phyloP scores from a whole-genome alignment of 2,113 vertebrate species.

The Xenopus borealis region DNA sequence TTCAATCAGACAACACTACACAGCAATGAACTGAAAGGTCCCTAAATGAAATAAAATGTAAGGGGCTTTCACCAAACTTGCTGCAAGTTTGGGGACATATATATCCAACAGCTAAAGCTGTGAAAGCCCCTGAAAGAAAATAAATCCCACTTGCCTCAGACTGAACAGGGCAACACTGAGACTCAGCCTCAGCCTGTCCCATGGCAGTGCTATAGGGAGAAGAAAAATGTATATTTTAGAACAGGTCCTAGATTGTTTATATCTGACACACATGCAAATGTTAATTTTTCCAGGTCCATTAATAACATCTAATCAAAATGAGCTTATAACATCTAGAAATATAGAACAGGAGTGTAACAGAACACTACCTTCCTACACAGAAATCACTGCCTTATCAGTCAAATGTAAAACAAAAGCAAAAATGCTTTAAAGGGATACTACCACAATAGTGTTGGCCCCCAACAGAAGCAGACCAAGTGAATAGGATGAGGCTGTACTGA shows the following conservation, averaged over 20 bases:
- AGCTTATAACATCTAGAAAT: not conserved
- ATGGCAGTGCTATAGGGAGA: conserved; percentile 97
- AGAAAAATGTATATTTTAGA: conserved; percentile 97
- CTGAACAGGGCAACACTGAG: conserved; percentile 98
- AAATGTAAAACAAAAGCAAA: conserved; percentile 44
- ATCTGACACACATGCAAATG: conserved; percentile 58
- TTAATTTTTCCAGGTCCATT: not conserved
- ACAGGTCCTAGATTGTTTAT: conserved; percentile 68
- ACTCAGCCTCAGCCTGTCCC: conserved; percentile 97
- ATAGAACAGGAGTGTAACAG: too few relatives aligned
- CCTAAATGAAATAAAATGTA: conserved; percentile 73
- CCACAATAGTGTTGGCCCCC: too few relatives aligned
- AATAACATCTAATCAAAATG: not conserved
- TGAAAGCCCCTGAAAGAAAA: conserved; percentile 89
- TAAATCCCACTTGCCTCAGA: conserved; percentile 97
- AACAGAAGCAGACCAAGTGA: too few relatives aligned
- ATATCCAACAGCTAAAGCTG: conserved; percentile 94
- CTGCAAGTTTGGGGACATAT: conserved; percentile 94
- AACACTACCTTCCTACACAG: not conserved
- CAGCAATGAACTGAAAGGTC: conserved; percentile 62
- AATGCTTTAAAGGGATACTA: conserved; percentile 22
- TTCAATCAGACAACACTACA: conserved; percentile 45
- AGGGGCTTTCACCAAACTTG: conserved; percentile 98
- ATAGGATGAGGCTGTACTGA: too few relatives aligned
- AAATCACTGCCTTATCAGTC: not conserved